Percentiles rank a stretch among this genome's conserved stretches.
phyloP scores from a whole-genome alignment of 2,113 vertebrate species.

The Riparia riparia region DNA sequence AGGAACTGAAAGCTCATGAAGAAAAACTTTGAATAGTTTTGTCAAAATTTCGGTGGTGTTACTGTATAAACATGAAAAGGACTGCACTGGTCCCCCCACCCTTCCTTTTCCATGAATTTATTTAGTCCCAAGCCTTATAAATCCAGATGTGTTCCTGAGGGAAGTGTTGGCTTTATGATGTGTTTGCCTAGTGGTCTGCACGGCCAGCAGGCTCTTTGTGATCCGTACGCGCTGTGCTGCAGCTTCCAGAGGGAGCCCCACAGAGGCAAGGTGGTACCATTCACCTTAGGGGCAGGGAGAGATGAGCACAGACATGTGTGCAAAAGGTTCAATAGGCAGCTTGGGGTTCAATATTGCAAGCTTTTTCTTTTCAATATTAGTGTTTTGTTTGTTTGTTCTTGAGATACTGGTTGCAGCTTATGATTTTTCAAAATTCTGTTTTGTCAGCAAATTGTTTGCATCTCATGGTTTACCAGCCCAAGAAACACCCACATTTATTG shows the following conservation, averaged over 20 bases:
- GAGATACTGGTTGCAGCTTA: neutral
- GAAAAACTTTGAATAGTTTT: neutral
- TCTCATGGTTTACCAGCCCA: neutral
- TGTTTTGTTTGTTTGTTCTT: neutral
- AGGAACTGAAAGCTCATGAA: neutral
- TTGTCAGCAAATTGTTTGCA: neutral
- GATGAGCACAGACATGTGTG: neutral
- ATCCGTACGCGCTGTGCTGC: accelerated
- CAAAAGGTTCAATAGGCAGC: neutral
- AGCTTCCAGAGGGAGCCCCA: neutral
- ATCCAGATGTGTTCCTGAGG: constrained; percentile 6
- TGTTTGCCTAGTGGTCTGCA: neutral
- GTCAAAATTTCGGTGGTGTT: neutral
- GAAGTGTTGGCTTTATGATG: neutral
- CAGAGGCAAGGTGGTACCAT: neutral
- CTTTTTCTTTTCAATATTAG: neutral
- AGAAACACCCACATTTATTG: neutral
- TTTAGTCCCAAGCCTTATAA: neutral
- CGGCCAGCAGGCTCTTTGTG: neutral
- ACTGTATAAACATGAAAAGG: neutral
- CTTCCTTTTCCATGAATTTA: constrained; percentile 33
- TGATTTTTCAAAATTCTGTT: neutral
- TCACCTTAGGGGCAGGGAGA: neutral
- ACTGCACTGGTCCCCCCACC: neutral
- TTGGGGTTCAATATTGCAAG: neutral